These are phyloP conservation scores for Graphium colonna DNA, from an alignment of 2,888 invertebrate genomes.

Conservation along the genomic window DNA sequence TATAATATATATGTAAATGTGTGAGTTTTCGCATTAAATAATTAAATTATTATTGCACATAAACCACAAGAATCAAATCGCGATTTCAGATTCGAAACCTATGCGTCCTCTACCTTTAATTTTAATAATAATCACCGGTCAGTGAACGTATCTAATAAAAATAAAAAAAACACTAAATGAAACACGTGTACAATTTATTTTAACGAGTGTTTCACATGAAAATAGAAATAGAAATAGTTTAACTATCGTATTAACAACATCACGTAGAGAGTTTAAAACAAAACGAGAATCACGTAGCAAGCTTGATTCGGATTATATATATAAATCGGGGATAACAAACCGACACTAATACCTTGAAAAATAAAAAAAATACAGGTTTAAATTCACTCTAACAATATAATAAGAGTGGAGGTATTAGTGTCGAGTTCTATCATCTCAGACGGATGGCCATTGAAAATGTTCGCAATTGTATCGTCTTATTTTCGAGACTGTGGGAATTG, in stretches of 20 bases:
- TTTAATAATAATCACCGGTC: too few species aligned
- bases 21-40: too few species aligned
- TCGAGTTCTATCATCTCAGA: constrained; percentile 29
- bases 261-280: constrained; percentile 15
- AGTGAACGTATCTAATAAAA: neutral
- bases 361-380: constrained; percentile 7
- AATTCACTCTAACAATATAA: constrained; percentile 16
- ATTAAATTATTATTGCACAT: too few species aligned
- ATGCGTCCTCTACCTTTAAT: too few species aligned
- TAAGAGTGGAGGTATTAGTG: constrained; percentile 25
- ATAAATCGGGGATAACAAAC: constrained; percentile 7
- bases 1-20: too few species aligned
- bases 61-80: too few species aligned
- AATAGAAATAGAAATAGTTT: constrained; percentile 1
- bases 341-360: constrained; percentile 9
- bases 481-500: constrained; percentile 36
- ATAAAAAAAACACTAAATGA: neutral
- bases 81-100: too few species aligned
- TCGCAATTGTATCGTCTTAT: constrained; percentile 28
- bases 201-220: neutral
- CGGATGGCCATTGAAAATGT: constrained; percentile 30
- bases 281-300: constrained; percentile 12
- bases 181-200: neutral
- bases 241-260: constrained; percentile 9
- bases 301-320: constrained; percentile 12